phyloP scores from a whole-genome alignment of 2,888 invertebrate species.

The Melinaea marsaeus region DNA sequence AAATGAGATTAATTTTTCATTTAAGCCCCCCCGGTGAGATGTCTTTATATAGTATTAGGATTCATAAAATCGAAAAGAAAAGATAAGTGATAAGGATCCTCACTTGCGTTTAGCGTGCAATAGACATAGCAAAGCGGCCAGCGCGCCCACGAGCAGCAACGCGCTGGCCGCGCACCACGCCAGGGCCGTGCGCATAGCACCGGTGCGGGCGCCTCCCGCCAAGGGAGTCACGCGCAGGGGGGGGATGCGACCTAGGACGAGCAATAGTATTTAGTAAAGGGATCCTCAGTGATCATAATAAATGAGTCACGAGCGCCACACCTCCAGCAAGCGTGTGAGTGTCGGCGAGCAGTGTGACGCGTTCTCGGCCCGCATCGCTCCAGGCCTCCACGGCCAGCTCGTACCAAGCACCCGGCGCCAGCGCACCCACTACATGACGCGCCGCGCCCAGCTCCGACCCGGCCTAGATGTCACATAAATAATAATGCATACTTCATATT shows the following conservation, averaged over 20 bases:
- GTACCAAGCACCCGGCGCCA: constrained; percentile 79
- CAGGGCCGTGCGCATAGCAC: constrained; percentile 58
- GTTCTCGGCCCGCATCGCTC: constrained; percentile 79
- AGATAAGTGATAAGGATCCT: constrained; percentile 22
- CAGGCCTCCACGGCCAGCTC: constrained; percentile 77
- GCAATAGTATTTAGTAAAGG: not conserved
- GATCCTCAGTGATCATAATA: no score
- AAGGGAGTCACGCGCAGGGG: constrained; percentile 59
- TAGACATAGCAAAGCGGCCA: constrained; percentile 60
- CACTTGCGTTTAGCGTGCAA: constrained; percentile 67
- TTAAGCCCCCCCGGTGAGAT: not conserved
- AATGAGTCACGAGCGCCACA: constrained; percentile 27
- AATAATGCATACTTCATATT: not conserved
- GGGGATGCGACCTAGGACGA: constrained; percentile 59
- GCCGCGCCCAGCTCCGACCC: constrained; percentile 64
- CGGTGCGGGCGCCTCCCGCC: constrained; percentile 52
- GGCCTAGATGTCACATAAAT: constrained; percentile 43
- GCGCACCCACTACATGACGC: constrained; percentile 71
- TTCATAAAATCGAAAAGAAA: no score
- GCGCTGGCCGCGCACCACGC: constrained; percentile 65
- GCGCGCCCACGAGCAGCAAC: constrained; percentile 57
- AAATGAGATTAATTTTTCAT: not conserved
- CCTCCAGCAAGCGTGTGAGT: constrained; percentile 79
- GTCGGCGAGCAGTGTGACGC: constrained; percentile 76
- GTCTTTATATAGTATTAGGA: not conserved